phyloP scores from a whole-genome alignment of 2,888 invertebrate species.

The Tanypteryx hageni region DNA sequence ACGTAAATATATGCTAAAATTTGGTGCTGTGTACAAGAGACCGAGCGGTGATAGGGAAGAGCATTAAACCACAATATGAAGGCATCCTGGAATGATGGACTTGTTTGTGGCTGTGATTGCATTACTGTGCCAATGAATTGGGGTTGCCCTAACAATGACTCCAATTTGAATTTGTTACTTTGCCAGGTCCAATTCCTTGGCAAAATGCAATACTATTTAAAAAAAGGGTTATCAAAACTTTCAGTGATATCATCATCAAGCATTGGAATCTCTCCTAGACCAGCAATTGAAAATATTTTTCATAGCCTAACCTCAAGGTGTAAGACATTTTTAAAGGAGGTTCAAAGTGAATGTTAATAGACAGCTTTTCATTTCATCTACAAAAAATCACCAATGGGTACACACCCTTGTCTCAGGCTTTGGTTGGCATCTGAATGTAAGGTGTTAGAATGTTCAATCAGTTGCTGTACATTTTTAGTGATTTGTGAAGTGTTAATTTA shows the following conservation, averaged over 20 bases:
- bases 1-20: constrained; percentile 96
- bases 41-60: constrained; percentile 79
- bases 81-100: constrained; percentile 55
- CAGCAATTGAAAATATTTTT: constrained; percentile 37
- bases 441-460: constrained; percentile 24
- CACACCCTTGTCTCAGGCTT: constrained; percentile 57
- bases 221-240: constrained; percentile 39
- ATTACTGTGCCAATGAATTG: constrained; percentile 61
- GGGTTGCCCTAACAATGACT: constrained; percentile 51
- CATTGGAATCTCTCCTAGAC: constrained; percentile 49
- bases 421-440: constrained; percentile 30
- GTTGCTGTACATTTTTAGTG: constrained; percentile 54
- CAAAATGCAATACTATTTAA: constrained; percentile 54
- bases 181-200: constrained; percentile 33
- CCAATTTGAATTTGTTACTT: constrained; percentile 27
- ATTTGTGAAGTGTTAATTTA: constrained; percentile 61
- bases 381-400: constrained; percentile 27
- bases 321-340: constrained; percentile 47
- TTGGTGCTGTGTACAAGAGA: constrained; percentile 87
- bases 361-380: constrained; percentile 52
- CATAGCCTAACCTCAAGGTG: not conserved
- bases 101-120: constrained; percentile 63
- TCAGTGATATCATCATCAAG: constrained; percentile 44
- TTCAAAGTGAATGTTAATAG: constrained; percentile 55
- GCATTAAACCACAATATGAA: constrained; percentile 55